Evolutionary conservation across 2,888 invertebrate genomes (phyloP), one percentile per base, ranked within the genome.

Genomic region (Limenitis camilla): DNA sequence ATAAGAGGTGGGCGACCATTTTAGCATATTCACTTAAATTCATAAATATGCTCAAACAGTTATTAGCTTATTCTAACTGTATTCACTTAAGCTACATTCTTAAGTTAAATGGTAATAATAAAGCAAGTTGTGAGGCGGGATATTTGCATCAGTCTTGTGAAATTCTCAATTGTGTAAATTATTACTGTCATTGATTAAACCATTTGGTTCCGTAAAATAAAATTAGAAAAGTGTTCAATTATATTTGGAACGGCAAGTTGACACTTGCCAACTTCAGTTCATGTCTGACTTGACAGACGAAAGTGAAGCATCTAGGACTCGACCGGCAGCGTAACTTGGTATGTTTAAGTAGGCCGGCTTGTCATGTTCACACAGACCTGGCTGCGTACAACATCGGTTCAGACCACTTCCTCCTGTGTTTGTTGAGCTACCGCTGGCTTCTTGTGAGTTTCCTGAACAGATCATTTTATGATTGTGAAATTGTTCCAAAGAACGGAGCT

Each of bases 61-160:
- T 66, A 72, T 65, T 62, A 42, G 65, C 74, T 78, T 78, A 81
- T 47, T 63, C 74, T 80, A 76, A 61, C 64, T 70, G 70, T 73
- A 70, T 77, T 74, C 74, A 71, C 71, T 77, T 84, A 82, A 77
- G 74, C 79, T 85, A 83, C 78, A 77, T 61, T 68, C 78, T 85
- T 80, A 76, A 73, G 81, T 78, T 83, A 81, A 81, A 81, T 86
- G 86, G 87, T 87, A 87, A 86, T 85, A 81, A 86, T 87, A 87
- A 87, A 87, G 87, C 87, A 87, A 87, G 85, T 87, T 77, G 81
- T 86, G 87, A 87, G 87, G 87, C 87, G 87, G 87, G 87, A 87
- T 82, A 87, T 87, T 87, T 86, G 86, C 84, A 86, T 87, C 87
- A 87, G 87, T 87, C 87, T 87, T 87, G 86, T 87, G 84, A 82